A percentile compares a stretch with the other conserved stretches of the same genome.
Conservation (phyloP, 1,140 invertebrate genomes). For the Dolichoris vasculosae region DNA sequence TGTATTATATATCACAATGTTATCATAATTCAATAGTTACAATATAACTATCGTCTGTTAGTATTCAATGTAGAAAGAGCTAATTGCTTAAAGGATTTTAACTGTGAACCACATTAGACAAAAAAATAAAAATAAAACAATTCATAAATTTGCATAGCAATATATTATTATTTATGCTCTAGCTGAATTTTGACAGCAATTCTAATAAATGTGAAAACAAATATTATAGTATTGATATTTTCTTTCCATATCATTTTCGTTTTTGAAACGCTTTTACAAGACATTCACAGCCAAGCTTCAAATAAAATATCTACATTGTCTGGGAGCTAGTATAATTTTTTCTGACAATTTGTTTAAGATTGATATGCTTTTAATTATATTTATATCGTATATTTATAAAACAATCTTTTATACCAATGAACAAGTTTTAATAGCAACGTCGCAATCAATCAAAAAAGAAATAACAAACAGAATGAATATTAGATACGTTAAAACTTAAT, state of each 20-base stretch:
- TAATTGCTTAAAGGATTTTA: constrained; percentile 3
- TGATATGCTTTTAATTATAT: background rate
- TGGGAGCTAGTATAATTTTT: background rate
- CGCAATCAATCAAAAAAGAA: no score
- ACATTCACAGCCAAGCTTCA: constrained; percentile 62
- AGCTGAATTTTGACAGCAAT: background rate
- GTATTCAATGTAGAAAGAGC: constrained; percentile 40
- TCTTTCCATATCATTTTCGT: constrained; percentile 3
- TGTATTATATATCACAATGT: constrained; percentile 61
- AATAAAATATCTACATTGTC: constrained; percentile 54
- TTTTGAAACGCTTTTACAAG: constrained; percentile 39
- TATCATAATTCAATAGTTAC: constrained; percentile 43
- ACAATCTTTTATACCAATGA: background rate
- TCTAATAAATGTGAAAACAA: constrained; percentile 21
- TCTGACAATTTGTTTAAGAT: background rate
- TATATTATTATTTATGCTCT: constrained; percentile 29
- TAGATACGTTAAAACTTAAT: no score
- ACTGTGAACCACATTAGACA: constrained; percentile 6
- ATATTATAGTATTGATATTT: constrained; percentile 57
- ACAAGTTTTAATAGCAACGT: no score
- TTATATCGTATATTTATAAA: background rate
- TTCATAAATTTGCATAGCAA: constrained; percentile 61
- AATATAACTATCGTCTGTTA: constrained; percentile 35
- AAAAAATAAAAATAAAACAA: background rate
- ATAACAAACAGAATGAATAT: no score